Percentiles rank a stretch among this genome's conserved stretches.
Conservation (phyloP, 2,888 invertebrate genomes). For the Epirrhoe tristata region DNA sequence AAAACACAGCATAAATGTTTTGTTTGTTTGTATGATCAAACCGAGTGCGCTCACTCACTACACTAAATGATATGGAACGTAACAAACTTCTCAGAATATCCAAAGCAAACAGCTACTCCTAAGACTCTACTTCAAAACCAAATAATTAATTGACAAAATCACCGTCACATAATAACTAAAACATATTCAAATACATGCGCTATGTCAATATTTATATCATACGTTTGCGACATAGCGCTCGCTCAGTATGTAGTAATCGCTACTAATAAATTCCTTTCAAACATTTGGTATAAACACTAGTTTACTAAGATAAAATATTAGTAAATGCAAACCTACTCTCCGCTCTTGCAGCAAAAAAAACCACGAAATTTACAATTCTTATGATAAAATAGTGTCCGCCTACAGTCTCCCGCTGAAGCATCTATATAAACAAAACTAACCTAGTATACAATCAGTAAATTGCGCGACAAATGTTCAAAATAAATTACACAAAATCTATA, state of each 20-base stretch:
- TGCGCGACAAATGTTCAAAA: slow-evolving; percentile 48
- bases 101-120: slow-evolving; percentile 56
- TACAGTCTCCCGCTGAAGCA: slow-evolving; percentile 42
- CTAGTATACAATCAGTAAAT: slow-evolving; percentile 47
- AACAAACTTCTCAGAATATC: slow-evolving; percentile 67
- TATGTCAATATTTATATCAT: slow-evolving; percentile 39
- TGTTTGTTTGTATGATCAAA: slow-evolving; percentile 48
- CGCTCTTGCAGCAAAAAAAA: slow-evolving; percentile 61
- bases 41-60: slow-evolving; percentile 47
- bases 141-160: slow-evolving; percentile 78
- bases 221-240: slow-evolving; percentile 36
- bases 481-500: slow-evolving; percentile 55
- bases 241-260: slow-evolving; percentile 44
- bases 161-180: slow-evolving; percentile 66
- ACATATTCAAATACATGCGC: slow-evolving; percentile 26
- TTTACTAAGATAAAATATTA: slow-evolving; percentile 80
- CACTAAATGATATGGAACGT: slow-evolving; percentile 73
- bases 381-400: slow-evolving; percentile 55
- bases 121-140: slow-evolving; percentile 48
- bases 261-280: slow-evolving; percentile 64
- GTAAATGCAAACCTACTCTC: slow-evolving; percentile 82
- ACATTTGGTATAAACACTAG: slow-evolving; percentile 82
- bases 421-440: slow-evolving; percentile 46
- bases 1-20: slow-evolving; percentile 73
- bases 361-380: slow-evolving; percentile 78